Percentiles rank a stretch among this genome's conserved stretches.
Conservation (phyloP, 2,888 invertebrate species). For the Teinopalpus imperialis region DNA sequence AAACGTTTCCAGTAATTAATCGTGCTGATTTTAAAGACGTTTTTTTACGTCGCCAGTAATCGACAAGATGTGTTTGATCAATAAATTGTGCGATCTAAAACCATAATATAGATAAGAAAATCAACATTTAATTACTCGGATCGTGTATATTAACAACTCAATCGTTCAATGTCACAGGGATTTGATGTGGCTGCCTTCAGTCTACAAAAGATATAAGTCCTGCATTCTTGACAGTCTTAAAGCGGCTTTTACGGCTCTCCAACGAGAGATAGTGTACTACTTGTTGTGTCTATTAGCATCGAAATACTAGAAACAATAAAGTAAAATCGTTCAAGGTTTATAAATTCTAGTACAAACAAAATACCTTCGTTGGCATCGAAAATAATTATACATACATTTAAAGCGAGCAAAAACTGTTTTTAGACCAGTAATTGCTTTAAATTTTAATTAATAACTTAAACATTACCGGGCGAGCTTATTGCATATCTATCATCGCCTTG, state of each 20-base stretch:
- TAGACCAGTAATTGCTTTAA: too few relatives aligned
- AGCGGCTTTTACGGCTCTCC: background rate
- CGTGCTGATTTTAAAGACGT: slow-evolving; percentile 28
- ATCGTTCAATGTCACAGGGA: slow-evolving; percentile 40
- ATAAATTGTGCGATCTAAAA: slow-evolving; percentile 37
- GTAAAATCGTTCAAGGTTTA: too few relatives aligned
- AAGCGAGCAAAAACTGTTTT: too few relatives aligned
- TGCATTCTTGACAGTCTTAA: background rate
- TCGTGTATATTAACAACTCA: slow-evolving; percentile 40
- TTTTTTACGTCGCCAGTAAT: slow-evolving; percentile 35
- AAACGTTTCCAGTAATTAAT: slow-evolving; percentile 34
- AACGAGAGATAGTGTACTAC: too few relatives aligned
- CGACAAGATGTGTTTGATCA: slow-evolving; percentile 35
- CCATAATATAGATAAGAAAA: slow-evolving; percentile 38
- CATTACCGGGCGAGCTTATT: slow-evolving; percentile 8
- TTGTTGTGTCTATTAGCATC: too few relatives aligned
- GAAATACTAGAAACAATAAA: too few relatives aligned
- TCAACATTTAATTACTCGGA: slow-evolving; percentile 36
- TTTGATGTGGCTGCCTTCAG: slow-evolving; percentile 16
- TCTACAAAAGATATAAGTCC: slow-evolving; percentile 1
- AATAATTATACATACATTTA: too few relatives aligned
- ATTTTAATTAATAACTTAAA: too few relatives aligned
- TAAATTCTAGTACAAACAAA: too few relatives aligned
- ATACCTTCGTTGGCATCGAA: too few relatives aligned
- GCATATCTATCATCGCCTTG: slow-evolving; percentile 26